Conservation (phyloP, 2,888 invertebrate genomes). For the Tribolium freemani region DNA sequence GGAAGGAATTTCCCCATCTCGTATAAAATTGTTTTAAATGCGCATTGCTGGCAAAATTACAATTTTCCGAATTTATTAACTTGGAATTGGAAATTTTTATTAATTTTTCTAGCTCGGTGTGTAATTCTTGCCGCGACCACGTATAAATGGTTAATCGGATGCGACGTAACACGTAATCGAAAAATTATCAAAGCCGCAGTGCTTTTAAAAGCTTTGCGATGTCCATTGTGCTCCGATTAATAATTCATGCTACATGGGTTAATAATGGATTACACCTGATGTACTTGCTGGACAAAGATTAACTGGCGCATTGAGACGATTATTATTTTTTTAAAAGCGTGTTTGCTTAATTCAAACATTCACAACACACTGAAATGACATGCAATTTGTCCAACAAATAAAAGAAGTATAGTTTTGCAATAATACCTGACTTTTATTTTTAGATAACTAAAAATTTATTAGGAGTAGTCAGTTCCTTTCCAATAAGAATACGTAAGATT, state of each 20-base stretch:
- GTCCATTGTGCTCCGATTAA: background rate
- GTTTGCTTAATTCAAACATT: too few species aligned
- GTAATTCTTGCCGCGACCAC: background rate
- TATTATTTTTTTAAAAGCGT: too few species aligned
- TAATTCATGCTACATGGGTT: background rate
- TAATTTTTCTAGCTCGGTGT: background rate
- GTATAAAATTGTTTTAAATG: constrained; percentile 21
- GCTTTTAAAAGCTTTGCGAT: background rate
- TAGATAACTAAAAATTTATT: too few species aligned
- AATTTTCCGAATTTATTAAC: constrained; percentile 25
- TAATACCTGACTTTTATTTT: too few species aligned
- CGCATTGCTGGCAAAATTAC: constrained; percentile 13
- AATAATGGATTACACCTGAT: background rate
- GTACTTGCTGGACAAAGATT: background rate
- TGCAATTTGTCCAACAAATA: too few species aligned
- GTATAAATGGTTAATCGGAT: constrained; percentile 1
- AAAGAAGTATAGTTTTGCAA: too few species aligned
- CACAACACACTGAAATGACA: too few species aligned
- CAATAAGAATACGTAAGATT: too few species aligned
- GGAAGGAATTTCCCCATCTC: background rate
- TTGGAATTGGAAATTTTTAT: background rate
- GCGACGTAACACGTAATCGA: constrained; percentile 3
- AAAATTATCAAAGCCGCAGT: constrained; percentile 2
- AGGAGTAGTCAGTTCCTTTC: too few species aligned
- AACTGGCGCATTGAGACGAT: background rate